Evolutionary conservation across 2,888 invertebrate genomes (phyloP), one percentile per base, ranked within the genome.

Genomic region (Tetanocera ferruginea): DNA sequence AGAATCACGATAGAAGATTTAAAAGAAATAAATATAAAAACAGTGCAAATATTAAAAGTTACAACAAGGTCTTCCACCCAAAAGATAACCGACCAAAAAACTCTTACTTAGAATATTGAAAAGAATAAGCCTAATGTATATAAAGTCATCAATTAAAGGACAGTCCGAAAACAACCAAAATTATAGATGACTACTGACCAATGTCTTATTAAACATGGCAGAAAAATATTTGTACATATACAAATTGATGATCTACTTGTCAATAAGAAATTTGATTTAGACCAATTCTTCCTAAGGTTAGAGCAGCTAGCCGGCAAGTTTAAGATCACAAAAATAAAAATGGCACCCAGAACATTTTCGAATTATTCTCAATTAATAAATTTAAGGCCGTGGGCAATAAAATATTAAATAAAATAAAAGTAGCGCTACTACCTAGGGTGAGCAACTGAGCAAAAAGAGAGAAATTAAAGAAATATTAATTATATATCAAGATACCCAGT

Each of bases 1-100:
- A n/a, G 80, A 51, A 76, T 78, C 37, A 57, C 76, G 31, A 69
- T 76, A 34, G 71, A 60, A 57, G 76, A 71, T 17, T 62, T 78
- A 11, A 70, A 74, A 60, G 23, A 69, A 8, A 71, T 64, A 55
- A n/a, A 23, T 19, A 17, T 14, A 37, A 62, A 19, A 14, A 66
- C 11, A 55, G 66, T 66, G 52, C 25, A 28, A 31, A 77, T 73
- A 17, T 19, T 69, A 0, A 75, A 69, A 70, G 60, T 60, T 57
- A 52, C 70, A 6, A 67, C 74, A 23, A 60, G 52, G 25, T 31
- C 52, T 17, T 55, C 62, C 14, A 76, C 64, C 19, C 70, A 71
- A 76, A 76, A 49, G n/a, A n/a, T n/a, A n/a, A n/a, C n/a, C n/a
- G n/a, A n/a, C 64, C 19, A 76, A 71, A 76, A 76, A 49, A 11